Conservation (phyloP, 2,888 invertebrate species). For the Nasonia oneida region DNA sequence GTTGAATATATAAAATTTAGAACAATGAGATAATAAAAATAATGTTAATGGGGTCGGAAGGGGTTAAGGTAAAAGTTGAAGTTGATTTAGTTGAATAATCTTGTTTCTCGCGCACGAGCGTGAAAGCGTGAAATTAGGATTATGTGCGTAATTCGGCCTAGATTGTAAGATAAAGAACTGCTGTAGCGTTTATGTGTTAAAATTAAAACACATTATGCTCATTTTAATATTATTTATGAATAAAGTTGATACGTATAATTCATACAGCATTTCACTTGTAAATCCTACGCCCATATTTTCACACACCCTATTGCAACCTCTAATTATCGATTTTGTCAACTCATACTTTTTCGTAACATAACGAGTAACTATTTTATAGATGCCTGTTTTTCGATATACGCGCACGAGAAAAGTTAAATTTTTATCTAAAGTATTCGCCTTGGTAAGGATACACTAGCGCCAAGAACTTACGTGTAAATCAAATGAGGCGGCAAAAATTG, state of each 20-base stretch:
- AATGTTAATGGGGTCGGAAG: neutral
- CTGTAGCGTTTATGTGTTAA: conserved; percentile 27
- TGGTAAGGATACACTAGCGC: too few species aligned
- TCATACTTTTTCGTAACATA: too few species aligned
- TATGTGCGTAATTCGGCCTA: neutral
- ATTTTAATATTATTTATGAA: conserved; percentile 13
- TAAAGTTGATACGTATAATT: conserved; percentile 36
- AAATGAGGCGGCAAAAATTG: too few species aligned
- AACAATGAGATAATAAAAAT: neutral
- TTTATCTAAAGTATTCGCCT: neutral
- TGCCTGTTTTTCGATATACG: neutral
- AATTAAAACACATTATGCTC: conserved; percentile 8
- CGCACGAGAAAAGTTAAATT: conserved; percentile 7
- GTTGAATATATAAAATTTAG: neutral
- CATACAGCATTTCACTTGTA: neutral
- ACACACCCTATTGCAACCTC: neutral
- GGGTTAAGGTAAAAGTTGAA: conserved; percentile 10
- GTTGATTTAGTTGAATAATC: neutral
- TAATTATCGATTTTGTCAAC: too few species aligned
- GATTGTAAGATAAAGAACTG: conserved; percentile 5
- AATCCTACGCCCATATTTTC: neutral
- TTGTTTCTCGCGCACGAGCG: neutral
- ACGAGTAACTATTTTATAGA: too few species aligned
- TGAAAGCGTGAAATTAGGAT: neutral
- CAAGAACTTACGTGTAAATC: too few species aligned